Base-by-base conservation (phyloP, 2,113 vertebrate genomes). In the Pelodiscus sinensis region DNA sequence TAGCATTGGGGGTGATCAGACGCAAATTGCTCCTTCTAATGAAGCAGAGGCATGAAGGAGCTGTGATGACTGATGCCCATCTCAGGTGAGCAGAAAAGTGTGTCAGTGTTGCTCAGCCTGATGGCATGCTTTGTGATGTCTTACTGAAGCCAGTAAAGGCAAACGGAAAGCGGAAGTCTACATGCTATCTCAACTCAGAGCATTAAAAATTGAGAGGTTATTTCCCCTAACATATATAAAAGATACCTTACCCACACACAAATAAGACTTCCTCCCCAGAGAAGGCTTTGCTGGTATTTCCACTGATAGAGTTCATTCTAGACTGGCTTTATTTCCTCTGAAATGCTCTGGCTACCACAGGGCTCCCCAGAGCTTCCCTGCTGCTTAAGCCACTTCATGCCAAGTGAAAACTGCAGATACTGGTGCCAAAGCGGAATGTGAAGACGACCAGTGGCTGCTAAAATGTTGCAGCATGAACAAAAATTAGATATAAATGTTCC, bases 1-100 rank as follows among this genome's bases (percentile, higher is more conserved):
- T 4, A 60, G 86, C 1, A 1, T 24, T 93, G 58, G 51, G 85
- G 92, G 44, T 10, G 75, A 54, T 79, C 82, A 90, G 79, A 62
- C 95, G 21, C 35, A 89, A 92, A 92, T 65, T 77, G 86, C 52
- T 1, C 7, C 86, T 89, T 82, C 44, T 94, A 90, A 96, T 94
- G 65, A 90, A 88, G 81, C 50, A 52, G 65, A 31, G 15, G 9
- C 65, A 51, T 50, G 82, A 82, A 6, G 6, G 38, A 73, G 73
- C 15, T 84, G 60, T 54, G 68, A 75, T 93, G 90, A 79, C 56
- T 84, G 57, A 81, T 52, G 68, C 56, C 79, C 65, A 75, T 56
- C 56, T 79, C 82, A 89, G 87, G 82, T 82, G 68, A 19, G 62
- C 29, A 9, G 56, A 38, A 82, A 58, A 55, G 10, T 6, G 1